Percentiles rank a stretch among this genome's conserved stretches.
Evolutionary conservation across 2,888 invertebrate genomes (phyloP).

Genomic region (Cacoxenus indagator): DNA sequence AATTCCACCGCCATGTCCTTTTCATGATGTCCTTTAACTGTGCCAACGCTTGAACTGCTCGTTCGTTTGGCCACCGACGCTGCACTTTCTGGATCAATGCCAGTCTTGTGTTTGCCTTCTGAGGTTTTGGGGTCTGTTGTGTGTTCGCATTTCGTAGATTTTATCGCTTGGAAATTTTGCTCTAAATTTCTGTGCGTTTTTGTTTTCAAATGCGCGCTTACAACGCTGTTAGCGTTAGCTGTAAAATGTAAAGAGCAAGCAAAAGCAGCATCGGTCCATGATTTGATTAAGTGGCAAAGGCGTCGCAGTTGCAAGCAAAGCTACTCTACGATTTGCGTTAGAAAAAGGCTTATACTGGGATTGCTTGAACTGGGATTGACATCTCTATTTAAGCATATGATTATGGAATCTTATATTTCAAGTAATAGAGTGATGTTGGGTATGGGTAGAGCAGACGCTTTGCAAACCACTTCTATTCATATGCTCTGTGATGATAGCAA

Average conservation of each 20-base stretch:
- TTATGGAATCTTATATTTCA: too few species aligned
- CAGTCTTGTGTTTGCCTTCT: slow-evolving; percentile 19
- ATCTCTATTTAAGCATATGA: too few species aligned
- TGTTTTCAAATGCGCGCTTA: too few species aligned
- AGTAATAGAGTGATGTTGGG: too few species aligned
- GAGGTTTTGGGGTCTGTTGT: slow-evolving; percentile 6
- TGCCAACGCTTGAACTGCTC: not conserved
- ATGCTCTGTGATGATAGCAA: too few species aligned
- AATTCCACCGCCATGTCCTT: not conserved
- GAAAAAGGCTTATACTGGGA: too few species aligned
- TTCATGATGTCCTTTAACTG: not conserved
- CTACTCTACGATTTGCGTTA: too few species aligned
- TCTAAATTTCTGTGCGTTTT: slow-evolving; percentile 3
- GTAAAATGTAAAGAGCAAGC: too few species aligned
- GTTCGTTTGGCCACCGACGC: not conserved
- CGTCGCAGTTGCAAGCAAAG: not conserved
- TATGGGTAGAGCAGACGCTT: too few species aligned
- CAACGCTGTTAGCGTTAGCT: too few species aligned
- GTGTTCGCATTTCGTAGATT: slow-evolving; percentile 8
- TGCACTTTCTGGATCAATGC: slow-evolving; percentile 19
- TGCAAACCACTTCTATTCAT: too few species aligned
- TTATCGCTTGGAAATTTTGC: slow-evolving; percentile 26
- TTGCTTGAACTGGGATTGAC: too few species aligned
- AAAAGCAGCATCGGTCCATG: not conserved
- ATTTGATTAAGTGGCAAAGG: not conserved